phyloP scores from a whole-genome alignment of 2,888 invertebrate species.

The Myopa testacea region DNA sequence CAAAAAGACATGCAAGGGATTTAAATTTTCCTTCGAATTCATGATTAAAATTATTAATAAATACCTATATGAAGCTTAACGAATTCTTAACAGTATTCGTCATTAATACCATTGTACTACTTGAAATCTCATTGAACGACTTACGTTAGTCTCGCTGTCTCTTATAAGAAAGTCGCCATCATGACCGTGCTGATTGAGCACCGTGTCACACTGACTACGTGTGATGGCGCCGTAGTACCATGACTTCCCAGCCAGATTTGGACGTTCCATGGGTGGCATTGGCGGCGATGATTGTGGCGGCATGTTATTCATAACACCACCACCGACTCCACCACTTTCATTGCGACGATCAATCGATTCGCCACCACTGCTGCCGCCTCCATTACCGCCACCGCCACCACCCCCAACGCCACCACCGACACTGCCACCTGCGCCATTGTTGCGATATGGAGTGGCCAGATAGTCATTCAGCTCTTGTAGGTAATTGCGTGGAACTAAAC shows the following conservation, averaged over 20 bases:
- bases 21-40: too few species aligned
- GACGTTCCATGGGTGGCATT: constrained; percentile 71
- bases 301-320: constrained; percentile 70
- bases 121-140: constrained; percentile 60
- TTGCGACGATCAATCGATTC: constrained; percentile 70
- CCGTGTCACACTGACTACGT: constrained; percentile 94
- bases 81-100: too few species aligned
- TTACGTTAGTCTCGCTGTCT: constrained; percentile 99
- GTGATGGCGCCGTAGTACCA: constrained; percentile 99
- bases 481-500: constrained; percentile 95
- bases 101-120: too few species aligned
- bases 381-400: constrained; percentile 64
- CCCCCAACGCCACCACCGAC: constrained; percentile 63
- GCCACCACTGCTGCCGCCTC: constrained; percentile 64
- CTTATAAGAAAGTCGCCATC: constrained; percentile 99
- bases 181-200: constrained; percentile 94
- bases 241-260: constrained; percentile 82
- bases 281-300: constrained; percentile 60
- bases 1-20: too few species aligned
- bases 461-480: constrained; percentile 92
- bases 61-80: too few species aligned
- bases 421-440: constrained; percentile 68
- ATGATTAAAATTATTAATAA: too few species aligned
- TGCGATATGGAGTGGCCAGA: constrained; percentile 84
- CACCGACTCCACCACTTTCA: constrained; percentile 70